These are phyloP conservation scores for Carterocephalus palaemon DNA, from an alignment of 2,888 invertebrate genomes.

Conservation along the genomic window DNA sequence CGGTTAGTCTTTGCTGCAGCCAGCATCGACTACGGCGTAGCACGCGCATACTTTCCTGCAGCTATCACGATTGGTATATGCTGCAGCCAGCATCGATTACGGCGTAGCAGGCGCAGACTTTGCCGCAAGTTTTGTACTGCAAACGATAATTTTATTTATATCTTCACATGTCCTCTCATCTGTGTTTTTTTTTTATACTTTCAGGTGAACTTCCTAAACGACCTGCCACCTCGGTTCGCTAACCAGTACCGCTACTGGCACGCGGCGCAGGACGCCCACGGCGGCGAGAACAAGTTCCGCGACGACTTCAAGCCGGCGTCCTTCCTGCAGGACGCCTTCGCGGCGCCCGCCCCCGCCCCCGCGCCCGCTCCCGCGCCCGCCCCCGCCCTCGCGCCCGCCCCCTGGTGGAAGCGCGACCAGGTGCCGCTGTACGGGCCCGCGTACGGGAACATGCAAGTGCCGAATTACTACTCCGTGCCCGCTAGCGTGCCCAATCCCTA, in stretches of 20 bases:
- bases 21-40: no score
- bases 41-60: no score
- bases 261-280: slow-evolving; percentile 56
- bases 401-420: slow-evolving; percentile 64
- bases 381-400: slow-evolving; percentile 41
- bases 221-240: slow-evolving; percentile 68
- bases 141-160: no score
- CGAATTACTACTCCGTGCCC: slow-evolving; percentile 50
- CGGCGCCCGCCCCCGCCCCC: slow-evolving; percentile 35
- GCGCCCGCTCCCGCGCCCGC: slow-evolving; percentile 38
- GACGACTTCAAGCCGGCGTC: slow-evolving; percentile 52
- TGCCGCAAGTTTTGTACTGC: no score
- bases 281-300: slow-evolving; percentile 61
- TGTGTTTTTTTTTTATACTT: no score
- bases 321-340: slow-evolving; percentile 41
- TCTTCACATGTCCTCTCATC: no score
- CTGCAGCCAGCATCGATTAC: no score
- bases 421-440: slow-evolving; percentile 43
- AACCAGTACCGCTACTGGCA: slow-evolving; percentile 72
- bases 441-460: slow-evolving; percentile 35
- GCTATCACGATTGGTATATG: no score
- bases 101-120: no score
- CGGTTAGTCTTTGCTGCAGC: no score
- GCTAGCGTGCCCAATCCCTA: slow-evolving; percentile 49
- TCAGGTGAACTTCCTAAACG: slow-evolving; percentile 67